phyloP scores from a whole-genome alignment of 2,888 invertebrate genomes.

The Eledone cirrhosa region DNA sequence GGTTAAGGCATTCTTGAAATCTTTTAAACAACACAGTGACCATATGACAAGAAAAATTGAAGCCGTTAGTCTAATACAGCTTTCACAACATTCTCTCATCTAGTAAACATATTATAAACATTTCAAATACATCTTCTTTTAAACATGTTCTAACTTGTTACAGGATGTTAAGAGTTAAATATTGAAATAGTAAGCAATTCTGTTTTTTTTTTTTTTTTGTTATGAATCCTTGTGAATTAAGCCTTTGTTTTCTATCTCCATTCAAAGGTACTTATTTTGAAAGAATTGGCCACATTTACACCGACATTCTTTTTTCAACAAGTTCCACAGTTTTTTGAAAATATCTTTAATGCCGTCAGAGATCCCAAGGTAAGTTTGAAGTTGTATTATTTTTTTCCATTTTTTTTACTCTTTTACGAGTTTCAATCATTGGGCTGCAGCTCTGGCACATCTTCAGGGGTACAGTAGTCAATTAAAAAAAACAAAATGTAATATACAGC shows the following conservation, averaged over 20 bases:
- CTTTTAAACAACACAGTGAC: no score
- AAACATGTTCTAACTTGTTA: no score
- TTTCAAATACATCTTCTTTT: no score
- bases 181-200: no score
- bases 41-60: no score
- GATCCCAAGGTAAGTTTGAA: constrained; percentile 77
- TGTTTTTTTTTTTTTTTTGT: not conserved
- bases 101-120: no score
- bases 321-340: constrained; percentile 77
- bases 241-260: not conserved
- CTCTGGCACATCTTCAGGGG: not conserved
- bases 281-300: constrained; percentile 93
- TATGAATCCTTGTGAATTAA: constrained; percentile 30
- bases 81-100: no score
- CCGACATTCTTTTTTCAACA: constrained; percentile 89
- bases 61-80: no score
- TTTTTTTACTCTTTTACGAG: not conserved
- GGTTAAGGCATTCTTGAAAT: no score
- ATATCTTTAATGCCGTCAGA: constrained; percentile 88
- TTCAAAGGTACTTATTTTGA: constrained; percentile 78
- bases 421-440: not conserved
- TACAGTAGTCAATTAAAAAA: not conserved
- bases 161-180: no score
- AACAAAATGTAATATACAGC: no score
- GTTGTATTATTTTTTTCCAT: not conserved